Percentiles rank a stretch among this genome's conserved stretches.
These are phyloP conservation scores for Eupithecia vulgata DNA, from an alignment of 2,888 invertebrate species.

Conservation along the genomic window DNA sequence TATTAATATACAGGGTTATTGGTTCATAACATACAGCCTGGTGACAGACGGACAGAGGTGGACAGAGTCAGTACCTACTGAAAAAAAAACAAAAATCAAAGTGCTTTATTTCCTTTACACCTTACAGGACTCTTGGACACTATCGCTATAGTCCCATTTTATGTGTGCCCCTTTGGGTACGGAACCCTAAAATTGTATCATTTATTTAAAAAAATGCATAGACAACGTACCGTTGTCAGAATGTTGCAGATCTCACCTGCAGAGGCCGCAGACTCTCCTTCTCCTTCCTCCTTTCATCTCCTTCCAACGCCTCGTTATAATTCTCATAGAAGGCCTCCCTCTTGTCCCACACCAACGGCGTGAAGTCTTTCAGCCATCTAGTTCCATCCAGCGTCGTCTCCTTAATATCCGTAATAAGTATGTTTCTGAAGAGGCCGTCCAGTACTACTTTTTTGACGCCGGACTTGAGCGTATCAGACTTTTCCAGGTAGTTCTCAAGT, in stretches of 20 bases:
- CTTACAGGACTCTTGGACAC: no score
- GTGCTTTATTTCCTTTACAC: no score
- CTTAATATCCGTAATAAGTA: conserved; percentile 77
- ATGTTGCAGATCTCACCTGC: neutral
- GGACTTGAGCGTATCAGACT: conserved; percentile 82
- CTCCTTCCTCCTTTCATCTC: conserved; percentile 5
- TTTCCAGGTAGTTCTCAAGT: conserved; percentile 90
- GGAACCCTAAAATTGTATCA: no score
- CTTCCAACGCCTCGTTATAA: conserved; percentile 61
- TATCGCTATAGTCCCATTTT: no score
- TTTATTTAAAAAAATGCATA: no score
- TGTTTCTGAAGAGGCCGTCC: conserved; percentile 83
- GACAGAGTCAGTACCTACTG: no score
- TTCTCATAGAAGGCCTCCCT: conserved; percentile 57
- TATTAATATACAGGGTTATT: no score
- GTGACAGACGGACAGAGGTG: no score
- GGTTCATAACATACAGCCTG: no score
- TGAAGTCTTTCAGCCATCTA: conserved; percentile 83
- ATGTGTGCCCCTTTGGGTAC: no score
- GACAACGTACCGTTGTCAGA: neutral
- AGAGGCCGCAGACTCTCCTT: neutral
- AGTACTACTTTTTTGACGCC: conserved; percentile 81
- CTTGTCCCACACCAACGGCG: conserved; percentile 79
- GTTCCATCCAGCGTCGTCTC: conserved; percentile 89
- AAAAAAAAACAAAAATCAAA: no score